These are phyloP conservation scores for Crioceris asparagi DNA, from an alignment of 2,888 invertebrate genomes.

Conservation along the genomic window DNA sequence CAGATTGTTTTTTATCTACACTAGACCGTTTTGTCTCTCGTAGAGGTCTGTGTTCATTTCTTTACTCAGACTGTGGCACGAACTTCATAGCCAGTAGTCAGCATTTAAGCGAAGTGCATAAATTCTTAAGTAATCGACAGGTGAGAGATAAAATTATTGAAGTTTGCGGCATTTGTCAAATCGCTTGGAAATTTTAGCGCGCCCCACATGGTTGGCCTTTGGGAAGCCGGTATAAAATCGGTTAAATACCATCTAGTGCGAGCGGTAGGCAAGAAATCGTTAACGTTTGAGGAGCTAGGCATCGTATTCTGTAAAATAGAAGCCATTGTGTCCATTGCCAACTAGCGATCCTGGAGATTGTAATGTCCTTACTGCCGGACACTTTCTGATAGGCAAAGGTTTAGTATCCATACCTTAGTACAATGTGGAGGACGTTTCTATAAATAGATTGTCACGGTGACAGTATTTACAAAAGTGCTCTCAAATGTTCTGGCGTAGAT, in stretches of 20 bases:
- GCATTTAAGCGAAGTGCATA: too few species aligned
- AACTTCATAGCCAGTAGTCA: too few species aligned
- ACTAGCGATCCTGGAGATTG: constrained; percentile 1
- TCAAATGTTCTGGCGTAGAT: background rate
- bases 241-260: constrained; percentile 4
- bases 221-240: constrained; percentile 1
- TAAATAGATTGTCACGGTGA: background rate
- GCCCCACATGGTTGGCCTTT: constrained; percentile 6
- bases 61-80: too few species aligned
- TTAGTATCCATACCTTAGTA: constrained; percentile 2
- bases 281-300: constrained; percentile 3
- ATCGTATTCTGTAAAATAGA: constrained; percentile 4
- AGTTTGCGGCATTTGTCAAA: too few species aligned
- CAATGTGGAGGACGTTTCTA: background rate
- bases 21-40: too few species aligned
- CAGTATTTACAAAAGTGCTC: background rate
- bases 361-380: background rate
- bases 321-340: constrained; percentile 3
- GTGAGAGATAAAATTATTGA: too few species aligned
- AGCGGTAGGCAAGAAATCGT: background rate
- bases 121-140: too few species aligned
- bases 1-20: too few species aligned
- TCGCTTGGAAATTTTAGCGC: constrained; percentile 2
- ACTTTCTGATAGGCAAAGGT: constrained; percentile 3
- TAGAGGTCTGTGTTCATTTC: too few species aligned